phyloP scores from a whole-genome alignment of 2,113 vertebrate species.

The Megalops atlanticus region DNA sequence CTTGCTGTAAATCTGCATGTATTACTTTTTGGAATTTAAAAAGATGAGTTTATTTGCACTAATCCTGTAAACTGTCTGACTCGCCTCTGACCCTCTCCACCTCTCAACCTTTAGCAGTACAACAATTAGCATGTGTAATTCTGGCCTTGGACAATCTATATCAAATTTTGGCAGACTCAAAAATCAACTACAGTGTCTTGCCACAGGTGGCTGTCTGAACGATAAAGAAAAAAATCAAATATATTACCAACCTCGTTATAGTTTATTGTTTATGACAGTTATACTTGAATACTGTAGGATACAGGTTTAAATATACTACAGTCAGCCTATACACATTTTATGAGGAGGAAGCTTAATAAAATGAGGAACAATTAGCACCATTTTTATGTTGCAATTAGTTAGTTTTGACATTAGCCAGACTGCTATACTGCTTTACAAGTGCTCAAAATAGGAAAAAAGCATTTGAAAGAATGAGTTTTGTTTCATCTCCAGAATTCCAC shows the following conservation, averaged over 20 bases:
- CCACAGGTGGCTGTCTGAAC: no score
- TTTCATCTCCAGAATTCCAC: conserved; percentile 63
- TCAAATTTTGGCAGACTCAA: no score
- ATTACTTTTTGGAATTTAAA: no score
- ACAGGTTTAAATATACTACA: background rate
- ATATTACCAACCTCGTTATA: background rate
- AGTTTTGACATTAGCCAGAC: background rate
- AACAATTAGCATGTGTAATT: no score
- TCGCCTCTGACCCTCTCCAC: no score
- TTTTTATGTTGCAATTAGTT: background rate
- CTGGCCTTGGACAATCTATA: no score
- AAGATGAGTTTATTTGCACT: no score
- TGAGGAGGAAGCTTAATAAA: background rate
- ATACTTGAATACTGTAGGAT: background rate
- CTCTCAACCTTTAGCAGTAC: no score
- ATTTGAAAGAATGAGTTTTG: conserved; percentile 48
- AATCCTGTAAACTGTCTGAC: no score
- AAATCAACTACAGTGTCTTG: no score
- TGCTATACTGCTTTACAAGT: conserved; percentile 34
- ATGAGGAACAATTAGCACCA: background rate
- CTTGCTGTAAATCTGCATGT: background rate
- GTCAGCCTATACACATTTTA: background rate
- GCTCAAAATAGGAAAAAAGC: conserved; percentile 43
- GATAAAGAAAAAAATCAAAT: no score
- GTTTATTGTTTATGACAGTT: background rate